Evolutionary conservation across 2,797 vertebrate genomes (phyloP).

Genomic region (Poecilia picta): DNA sequence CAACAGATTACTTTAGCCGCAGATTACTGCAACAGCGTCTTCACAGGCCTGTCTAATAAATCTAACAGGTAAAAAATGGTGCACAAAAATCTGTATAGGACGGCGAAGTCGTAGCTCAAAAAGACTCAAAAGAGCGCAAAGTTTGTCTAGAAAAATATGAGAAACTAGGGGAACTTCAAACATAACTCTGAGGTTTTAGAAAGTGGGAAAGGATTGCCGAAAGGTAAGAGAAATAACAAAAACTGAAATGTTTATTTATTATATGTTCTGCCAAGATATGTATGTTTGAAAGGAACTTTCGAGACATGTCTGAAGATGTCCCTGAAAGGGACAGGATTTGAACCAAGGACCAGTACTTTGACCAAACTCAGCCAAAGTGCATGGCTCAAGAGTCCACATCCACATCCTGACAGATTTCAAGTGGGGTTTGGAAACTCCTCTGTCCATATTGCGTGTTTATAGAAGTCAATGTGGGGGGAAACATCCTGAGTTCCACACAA

Average conservation of each 20-base stretch:
- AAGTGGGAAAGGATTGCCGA: not conserved
- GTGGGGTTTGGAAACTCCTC: conserved; percentile 47
- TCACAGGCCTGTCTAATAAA: no score
- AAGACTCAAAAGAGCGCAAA: conserved; percentile 9
- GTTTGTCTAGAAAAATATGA: conserved; percentile 10
- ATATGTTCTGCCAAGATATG: conserved; percentile 52
- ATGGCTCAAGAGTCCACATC: not conserved
- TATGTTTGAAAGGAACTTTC: conserved; percentile 27
- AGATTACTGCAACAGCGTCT: no score
- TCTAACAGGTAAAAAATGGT: no score
- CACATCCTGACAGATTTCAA: conserved; percentile 19
- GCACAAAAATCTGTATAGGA: no score
- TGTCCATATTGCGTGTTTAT: conserved; percentile 17
- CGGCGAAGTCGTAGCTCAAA: no score
- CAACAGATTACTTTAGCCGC: no score
- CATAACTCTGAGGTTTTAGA: conserved; percentile 11
- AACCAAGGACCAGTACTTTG: not conserved
- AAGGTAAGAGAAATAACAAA: conserved; percentile 13
- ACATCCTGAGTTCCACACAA: no score
- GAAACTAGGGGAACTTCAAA: conserved; percentile 17
- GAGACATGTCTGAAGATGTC: conserved; percentile 27
- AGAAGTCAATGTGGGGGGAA: no score
- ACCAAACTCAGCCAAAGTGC: conserved; percentile 12
- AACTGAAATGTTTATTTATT: conserved; percentile 40
- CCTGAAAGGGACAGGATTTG: conserved; percentile 13